phyloP scores from a whole-genome alignment of 2,113 vertebrate species.

The Nerophis ophidion region DNA sequence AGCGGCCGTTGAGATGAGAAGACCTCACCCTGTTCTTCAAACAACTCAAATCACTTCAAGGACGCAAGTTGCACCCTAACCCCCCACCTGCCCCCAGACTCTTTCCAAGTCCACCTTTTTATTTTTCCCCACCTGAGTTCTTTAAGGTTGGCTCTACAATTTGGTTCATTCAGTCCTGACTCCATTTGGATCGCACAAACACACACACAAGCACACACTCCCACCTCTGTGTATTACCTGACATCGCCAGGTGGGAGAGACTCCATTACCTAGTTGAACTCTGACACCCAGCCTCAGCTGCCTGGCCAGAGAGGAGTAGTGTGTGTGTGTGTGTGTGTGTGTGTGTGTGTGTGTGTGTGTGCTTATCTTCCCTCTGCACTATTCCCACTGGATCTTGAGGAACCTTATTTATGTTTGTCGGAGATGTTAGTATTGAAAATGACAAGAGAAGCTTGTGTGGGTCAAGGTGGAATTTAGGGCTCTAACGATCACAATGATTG shows the following conservation, averaged over 20 bases:
- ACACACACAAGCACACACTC: conserved; percentile 16
- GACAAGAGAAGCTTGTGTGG: not conserved
- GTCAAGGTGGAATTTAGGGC: too few relatives aligned
- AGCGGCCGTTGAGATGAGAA: conserved; percentile 49
- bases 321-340: conserved; percentile 19
- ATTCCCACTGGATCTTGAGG: not conserved
- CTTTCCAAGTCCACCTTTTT: conserved; percentile 14
- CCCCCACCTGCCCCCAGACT: not conserved
- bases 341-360: conserved; percentile 16
- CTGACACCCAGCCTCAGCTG: conserved; percentile 46
- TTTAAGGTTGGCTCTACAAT: conserved; percentile 65
- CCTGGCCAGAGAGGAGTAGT: conserved; percentile 34
- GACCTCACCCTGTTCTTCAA: conserved; percentile 60
- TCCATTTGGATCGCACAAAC: conserved; percentile 42
- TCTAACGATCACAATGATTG: too few relatives aligned
- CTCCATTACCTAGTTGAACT: conserved; percentile 63
- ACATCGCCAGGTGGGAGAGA: conserved; percentile 62
- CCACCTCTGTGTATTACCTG: conserved; percentile 59
- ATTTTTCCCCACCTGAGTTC: conserved; percentile 52
- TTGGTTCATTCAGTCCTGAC: conserved; percentile 59
- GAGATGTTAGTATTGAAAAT: not conserved
- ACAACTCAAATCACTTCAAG: conserved; percentile 65
- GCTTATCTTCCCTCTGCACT: not conserved
- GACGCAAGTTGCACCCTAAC: conserved; percentile 40
- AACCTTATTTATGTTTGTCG: not conserved